phyloP scores from a whole-genome alignment of 2,113 vertebrate species.

The Machaerirhynchus nigripectus region DNA sequence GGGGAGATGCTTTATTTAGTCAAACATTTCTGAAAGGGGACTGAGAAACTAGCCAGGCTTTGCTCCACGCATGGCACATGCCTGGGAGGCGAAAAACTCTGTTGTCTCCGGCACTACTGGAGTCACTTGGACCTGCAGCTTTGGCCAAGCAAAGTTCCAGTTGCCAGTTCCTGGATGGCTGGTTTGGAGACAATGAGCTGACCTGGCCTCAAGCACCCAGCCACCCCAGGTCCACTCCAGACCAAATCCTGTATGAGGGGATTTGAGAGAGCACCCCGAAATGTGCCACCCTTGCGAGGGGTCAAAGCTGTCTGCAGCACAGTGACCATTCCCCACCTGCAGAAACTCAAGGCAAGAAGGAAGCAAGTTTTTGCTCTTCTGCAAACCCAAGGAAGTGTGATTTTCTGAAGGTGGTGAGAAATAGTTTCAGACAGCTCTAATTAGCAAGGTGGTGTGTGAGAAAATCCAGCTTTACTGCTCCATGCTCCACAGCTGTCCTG shows the following conservation, averaged over 20 bases:
- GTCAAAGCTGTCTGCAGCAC: background rate
- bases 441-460: background rate
- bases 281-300: rapidly evolving
- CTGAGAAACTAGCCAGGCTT: background rate
- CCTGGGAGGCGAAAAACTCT: background rate
- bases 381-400: constrained; percentile 17
- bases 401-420: constrained; percentile 65
- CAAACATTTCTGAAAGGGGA: background rate
- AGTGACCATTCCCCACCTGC: background rate
- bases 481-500: constrained; percentile 6
- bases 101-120: background rate
- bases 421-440: constrained; percentile 36
- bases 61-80: rapidly evolving
- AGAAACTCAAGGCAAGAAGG: background rate
- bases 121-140: background rate
- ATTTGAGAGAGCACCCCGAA: background rate
- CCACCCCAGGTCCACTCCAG: background rate
- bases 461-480: constrained; percentile 13
- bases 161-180: background rate
- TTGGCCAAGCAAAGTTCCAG: rapidly evolving
- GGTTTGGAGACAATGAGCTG: background rate
- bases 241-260: background rate
- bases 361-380: constrained; percentile 10
- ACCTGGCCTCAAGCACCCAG: background rate
- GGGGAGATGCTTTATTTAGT: constrained; percentile 2